Conservation (phyloP, 2,113 vertebrate species). For the Alosa alosa region DNA sequence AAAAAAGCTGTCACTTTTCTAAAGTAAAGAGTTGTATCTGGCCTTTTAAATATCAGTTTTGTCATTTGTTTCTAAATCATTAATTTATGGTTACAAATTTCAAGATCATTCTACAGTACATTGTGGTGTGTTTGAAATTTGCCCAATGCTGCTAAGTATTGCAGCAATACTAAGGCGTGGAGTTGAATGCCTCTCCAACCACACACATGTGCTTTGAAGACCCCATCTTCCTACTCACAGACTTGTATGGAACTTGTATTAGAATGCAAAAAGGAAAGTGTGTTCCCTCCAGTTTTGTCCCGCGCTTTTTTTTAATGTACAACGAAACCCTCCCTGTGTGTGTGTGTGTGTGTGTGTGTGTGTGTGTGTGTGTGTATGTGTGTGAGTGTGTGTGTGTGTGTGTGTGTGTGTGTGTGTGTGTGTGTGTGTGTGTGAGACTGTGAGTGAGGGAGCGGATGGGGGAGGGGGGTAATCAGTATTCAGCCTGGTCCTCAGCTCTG, state of each 20-base stretch:
- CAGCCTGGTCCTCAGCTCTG: slow-evolving; percentile 51
- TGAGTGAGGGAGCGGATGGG: slow-evolving; percentile 10
- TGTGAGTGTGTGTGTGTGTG: background rate
- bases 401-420: background rate
- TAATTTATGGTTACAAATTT: background rate
- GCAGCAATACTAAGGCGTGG: background rate
- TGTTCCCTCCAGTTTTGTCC: background rate
- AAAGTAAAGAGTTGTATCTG: background rate
- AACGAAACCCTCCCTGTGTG: background rate
- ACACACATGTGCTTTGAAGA: background rate
- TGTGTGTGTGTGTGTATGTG: background rate
- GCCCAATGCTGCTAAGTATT: background rate
- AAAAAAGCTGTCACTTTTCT: background rate
- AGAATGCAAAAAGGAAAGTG: background rate
- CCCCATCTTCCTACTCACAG: background rate
- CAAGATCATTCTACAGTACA: background rate
- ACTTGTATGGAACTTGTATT: background rate
- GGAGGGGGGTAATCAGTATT: slow-evolving; percentile 46
- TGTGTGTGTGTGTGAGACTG: slow-evolving; percentile 1
- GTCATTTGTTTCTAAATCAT: background rate
- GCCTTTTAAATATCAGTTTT: background rate
- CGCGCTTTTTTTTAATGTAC: background rate
- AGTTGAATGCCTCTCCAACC: background rate
- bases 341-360: slow-evolving; percentile 6
- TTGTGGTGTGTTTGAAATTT: background rate